Base-by-base conservation (phyloP, 2,797 vertebrate species). In the Centroberyx gerrardi region DNA sequence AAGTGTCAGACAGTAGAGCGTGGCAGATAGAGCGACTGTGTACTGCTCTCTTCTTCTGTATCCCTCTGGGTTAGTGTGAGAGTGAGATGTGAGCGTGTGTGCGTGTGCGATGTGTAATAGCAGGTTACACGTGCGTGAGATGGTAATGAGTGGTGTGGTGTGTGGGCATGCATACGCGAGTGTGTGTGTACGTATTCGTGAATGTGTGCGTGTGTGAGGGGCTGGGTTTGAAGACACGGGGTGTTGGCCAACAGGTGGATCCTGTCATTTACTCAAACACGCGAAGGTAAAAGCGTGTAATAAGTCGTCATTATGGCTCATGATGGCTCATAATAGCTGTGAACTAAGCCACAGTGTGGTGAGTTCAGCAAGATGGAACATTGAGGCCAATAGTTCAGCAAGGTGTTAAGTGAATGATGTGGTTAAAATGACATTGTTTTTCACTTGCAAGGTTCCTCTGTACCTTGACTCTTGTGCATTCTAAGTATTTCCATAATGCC, bases 241-340 rank as follows among this genome's bases (percentile, higher is more conserved):
- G 89, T 89, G 90, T 92, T 87, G 84, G 79, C 88, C 77, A 65
- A 70, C 52, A 29, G 72, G 72, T 66, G 61, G 68, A 91, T 93
- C 88, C 92, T 87, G 88, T 92, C 83, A 94, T 95, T 94, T 93
- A 90, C 80, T 87, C 59, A 72, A 44, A 85, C 72, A 77, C 76
- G 82, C 5, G 9, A 87, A 84, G 90, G 87, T 80, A 85, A 87
- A 89, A 82, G 63, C 60, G 61, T 76, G 73, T 84, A 76, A 81
- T 85, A 80, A 62, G 78, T 82, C 66, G 68, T 91, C 76, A 94
- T 95, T 93, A 93, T 75, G 85, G 82, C 72, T 88, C 58, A 67
- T 60, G 55, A 71, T 51, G 74, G 82, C 79, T 84, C 83, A 72
- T 91, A 82, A 90, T 84, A 81, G 88, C 70, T 38, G 51, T 63